Percentiles rank a stretch among this genome's conserved stretches.
These are phyloP conservation scores for Chrysaora quinquecirrha DNA, from an alignment of 30 jellyfish, hydroid and myxozoan species.

Conservation along the genomic window DNA sequence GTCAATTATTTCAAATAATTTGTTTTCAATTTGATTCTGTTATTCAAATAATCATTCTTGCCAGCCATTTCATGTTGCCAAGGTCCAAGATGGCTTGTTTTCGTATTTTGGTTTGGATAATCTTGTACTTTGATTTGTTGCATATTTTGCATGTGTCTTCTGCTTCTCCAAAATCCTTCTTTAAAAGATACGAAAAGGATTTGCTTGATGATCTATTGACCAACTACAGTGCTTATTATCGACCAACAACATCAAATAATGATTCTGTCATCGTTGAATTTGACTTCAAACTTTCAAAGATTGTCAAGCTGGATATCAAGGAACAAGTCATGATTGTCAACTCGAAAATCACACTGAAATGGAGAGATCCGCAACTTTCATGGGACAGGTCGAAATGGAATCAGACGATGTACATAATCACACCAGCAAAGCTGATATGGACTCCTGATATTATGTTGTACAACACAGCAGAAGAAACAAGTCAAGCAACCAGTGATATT, in stretches of 20 bases:
- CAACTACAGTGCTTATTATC: slow-evolving; percentile 37
- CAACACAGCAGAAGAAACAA: slow-evolving; percentile 60
- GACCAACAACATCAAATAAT: slow-evolving; percentile 63
- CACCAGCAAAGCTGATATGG: slow-evolving; percentile 41
- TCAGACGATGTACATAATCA: slow-evolving; percentile 35
- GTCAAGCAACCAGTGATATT: slow-evolving; percentile 43
- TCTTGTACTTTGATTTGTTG: no score
- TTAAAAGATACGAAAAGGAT: slow-evolving; percentile 28
- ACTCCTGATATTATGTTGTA: slow-evolving; percentile 60
- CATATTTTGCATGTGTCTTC: no score
- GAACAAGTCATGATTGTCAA: slow-evolving; percentile 51
- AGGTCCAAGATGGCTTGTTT: no score
- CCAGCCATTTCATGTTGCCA: no score
- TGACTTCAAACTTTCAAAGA: slow-evolving; percentile 32
- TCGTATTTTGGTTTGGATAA: no score
- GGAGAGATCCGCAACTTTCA: slow-evolving; percentile 66
- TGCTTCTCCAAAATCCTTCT: not conserved
- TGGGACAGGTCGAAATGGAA: slow-evolving; percentile 60
- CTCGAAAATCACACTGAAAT: slow-evolving; percentile 10
- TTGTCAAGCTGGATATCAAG: slow-evolving; percentile 51
- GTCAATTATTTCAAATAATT: no score
- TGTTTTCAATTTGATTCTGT: no score
- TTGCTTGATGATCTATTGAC: slow-evolving; percentile 24
- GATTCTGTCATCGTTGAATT: slow-evolving; percentile 41
- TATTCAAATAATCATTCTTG: no score